A percentile compares a stretch with the other conserved stretches of the same genome.
Conservation (phyloP, 2,888 invertebrate genomes). For the Leucania comma region DNA sequence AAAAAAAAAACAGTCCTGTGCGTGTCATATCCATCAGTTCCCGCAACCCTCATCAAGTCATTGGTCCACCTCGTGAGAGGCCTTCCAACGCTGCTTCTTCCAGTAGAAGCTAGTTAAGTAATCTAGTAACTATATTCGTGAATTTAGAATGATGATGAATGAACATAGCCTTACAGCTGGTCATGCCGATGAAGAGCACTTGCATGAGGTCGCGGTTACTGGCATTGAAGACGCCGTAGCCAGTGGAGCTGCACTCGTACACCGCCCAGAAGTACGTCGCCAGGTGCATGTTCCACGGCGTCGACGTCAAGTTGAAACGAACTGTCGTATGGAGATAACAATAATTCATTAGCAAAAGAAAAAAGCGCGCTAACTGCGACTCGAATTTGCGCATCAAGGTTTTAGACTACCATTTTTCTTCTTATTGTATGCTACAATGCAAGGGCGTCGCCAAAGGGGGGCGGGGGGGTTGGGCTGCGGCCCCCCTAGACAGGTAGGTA, state of each 20-base stretch:
- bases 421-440: too few species aligned
- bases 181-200: conserved; percentile 77
- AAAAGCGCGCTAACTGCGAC: neutral
- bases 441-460: too few species aligned
- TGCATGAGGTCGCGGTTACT: conserved; percentile 76
- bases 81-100: too few species aligned
- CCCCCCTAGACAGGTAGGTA: too few species aligned
- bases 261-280: conserved; percentile 82
- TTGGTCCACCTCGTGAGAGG: too few species aligned
- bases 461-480: too few species aligned
- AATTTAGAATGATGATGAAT: neutral
- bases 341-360: too few species aligned
- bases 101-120: too few species aligned
- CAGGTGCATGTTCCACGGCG: conserved; percentile 80
- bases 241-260: conserved; percentile 80
- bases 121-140: neutral
- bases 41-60: too few species aligned
- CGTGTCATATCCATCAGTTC: too few species aligned
- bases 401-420: too few species aligned
- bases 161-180: conserved; percentile 68
- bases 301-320: conserved; percentile 79
- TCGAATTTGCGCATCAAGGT: neutral
- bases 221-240: conserved; percentile 79
- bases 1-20: too few species aligned
- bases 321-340: conserved; percentile 63